Base-by-base conservation (phyloP, 2,113 vertebrate genomes). In the Labeo rohita region DNA sequence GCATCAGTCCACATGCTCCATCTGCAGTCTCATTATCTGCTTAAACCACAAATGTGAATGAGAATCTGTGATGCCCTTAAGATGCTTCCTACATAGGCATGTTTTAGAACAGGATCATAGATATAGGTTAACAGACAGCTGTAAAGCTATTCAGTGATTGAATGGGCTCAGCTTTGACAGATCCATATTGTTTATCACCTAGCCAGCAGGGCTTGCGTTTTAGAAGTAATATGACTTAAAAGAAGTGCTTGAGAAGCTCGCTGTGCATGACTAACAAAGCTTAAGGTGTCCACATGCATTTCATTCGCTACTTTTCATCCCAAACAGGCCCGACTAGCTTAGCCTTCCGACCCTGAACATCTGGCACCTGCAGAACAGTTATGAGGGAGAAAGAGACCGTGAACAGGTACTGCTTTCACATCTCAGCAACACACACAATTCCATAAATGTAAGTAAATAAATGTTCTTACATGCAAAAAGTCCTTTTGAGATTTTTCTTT, bases 211-310 rank as follows among this genome's bases (percentile, higher is more conserved):
- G 23, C 76, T 50, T 61, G 28, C 21, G 74, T 83, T 74, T 54
- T 75, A 84, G 86, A 84, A 74, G n/a, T 21, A 63, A 45, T 34
- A 50, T 56, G 63, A 47, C 43, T 87, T 28, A 45, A 52, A 82
- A 54, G 73, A 80, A 84, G 78, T 85, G 50, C 83, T 83, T 84
- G 80, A 85, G 65, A 79, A 79, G 80, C 77, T 87, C 76, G 61
- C 84, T 87, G 79, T 87, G 83, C 85, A 85, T 84, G 89, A 90
- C 85, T 89, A 88, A 84, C 78, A 86, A 54, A 75, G 78, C 78
- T 77, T 79, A 89, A 88, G 77, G 84, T 81, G 84, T 89, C 72
- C 88, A 89, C 86, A 83, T 88, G 87, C 68, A 90, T 87, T 87
- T 88, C 49, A 88, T 89, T 90, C 28, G 23, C 81, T 83, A 80